A percentile compares a stretch with the other conserved stretches of the same genome.
These are phyloP conservation scores for Desoria tigrina DNA, from an alignment of 2,888 invertebrate species.

Conservation along the genomic window DNA sequence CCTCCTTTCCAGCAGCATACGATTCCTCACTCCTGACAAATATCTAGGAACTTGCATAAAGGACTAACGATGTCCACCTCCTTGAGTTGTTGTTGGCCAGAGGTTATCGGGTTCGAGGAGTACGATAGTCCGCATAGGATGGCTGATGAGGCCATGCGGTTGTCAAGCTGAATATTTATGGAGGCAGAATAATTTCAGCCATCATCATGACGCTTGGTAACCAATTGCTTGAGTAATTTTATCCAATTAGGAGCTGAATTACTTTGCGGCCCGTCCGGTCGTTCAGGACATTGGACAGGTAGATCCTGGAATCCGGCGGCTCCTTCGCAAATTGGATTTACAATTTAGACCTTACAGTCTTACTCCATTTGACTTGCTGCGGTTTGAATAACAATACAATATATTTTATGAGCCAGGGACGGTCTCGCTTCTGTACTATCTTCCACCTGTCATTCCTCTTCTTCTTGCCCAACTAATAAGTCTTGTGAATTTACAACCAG, in stretches of 20 bases:
- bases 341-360: not conserved
- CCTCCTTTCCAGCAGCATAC: no score
- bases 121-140: no score
- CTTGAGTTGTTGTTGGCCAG: no score
- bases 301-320: not conserved
- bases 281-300: no score
- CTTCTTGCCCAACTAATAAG: conserved; percentile 11
- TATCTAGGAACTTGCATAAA: no score
- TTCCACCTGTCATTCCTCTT: conserved; percentile 5
- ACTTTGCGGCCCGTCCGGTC: not conserved
- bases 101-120: no score
- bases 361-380: not conserved
- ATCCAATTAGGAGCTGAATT: conserved; percentile 2
- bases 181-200: not conserved
- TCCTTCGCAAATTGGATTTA: conserved; percentile 3
- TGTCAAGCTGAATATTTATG: not conserved
- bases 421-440: no score
- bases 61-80: no score
- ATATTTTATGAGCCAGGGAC: conserved; percentile 11
- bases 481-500: conserved; percentile 6
- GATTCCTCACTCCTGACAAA: no score
- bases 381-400: conserved; percentile 12
- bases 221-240: not conserved
- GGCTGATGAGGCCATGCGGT: not conserved
- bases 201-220: not conserved